Evolutionary conservation across 2,888 invertebrate species (phyloP).

Genomic region (Boloria selene): DNA sequence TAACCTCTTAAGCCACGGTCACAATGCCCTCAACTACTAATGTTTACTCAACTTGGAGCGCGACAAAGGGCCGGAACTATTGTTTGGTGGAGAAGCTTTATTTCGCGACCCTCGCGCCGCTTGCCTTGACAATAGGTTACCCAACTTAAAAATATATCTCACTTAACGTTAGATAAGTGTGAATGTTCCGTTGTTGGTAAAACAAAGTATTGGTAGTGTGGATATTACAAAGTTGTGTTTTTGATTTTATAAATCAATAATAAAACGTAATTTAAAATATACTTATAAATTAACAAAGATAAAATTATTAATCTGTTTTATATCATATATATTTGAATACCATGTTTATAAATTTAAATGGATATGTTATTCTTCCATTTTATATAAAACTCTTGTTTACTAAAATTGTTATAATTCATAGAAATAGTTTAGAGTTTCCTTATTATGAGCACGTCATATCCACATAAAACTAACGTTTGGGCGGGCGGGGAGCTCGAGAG

Average conservation of each 20-base stretch:
- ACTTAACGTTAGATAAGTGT: slow-evolving; percentile 57
- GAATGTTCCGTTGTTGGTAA: slow-evolving; percentile 38
- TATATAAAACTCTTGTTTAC: background rate
- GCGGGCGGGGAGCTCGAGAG: slow-evolving; percentile 70
- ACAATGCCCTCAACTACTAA: slow-evolving; percentile 78
- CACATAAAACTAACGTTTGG: slow-evolving; percentile 53
- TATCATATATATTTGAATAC: too few species aligned
- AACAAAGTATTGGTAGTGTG: background rate
- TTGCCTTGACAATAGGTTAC: slow-evolving; percentile 79
- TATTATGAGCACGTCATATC: slow-evolving; percentile 48
- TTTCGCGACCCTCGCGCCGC: slow-evolving; percentile 74
- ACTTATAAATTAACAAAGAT: too few species aligned
- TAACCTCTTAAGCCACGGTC: slow-evolving; percentile 65
- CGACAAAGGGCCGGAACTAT: slow-evolving; percentile 83
- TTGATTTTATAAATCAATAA: too few species aligned
- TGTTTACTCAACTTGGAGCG: slow-evolving; percentile 77
- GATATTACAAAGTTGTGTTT: too few species aligned
- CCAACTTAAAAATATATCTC: slow-evolving; percentile 80
- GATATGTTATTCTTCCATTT: too few species aligned
- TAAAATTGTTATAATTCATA: background rate
- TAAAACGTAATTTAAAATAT: too few species aligned
- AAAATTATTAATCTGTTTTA: too few species aligned
- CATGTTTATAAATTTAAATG: too few species aligned
- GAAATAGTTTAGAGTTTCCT: slow-evolving; percentile 1
- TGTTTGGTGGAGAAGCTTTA: slow-evolving; percentile 82